Percentiles rank a stretch among this genome's conserved stretches.
Evolutionary conservation across 2,797 vertebrate species (phyloP).

Genomic region (Hoplostethus mediterraneus): DNA sequence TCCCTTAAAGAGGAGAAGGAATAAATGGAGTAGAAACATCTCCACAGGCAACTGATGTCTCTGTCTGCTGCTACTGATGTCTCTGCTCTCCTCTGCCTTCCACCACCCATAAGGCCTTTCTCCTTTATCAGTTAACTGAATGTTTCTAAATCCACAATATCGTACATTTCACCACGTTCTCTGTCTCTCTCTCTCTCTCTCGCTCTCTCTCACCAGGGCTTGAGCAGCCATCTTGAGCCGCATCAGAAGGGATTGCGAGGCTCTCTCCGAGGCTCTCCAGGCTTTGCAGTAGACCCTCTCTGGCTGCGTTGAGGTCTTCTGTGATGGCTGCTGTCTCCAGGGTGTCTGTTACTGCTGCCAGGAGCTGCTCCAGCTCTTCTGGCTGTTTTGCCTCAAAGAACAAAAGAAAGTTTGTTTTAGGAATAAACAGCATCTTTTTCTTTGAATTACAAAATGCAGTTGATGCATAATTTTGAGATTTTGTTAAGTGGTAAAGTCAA

Average conservation of each 20-base stretch:
- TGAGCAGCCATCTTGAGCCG: constrained; percentile 49
- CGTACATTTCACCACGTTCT: background rate
- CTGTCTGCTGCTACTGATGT: too few species aligned
- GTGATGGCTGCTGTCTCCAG: constrained; percentile 85
- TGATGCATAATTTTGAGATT: too few species aligned
- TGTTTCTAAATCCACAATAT: background rate
- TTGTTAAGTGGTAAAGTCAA: too few species aligned
- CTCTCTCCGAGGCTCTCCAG: constrained; percentile 82
- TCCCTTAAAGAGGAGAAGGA: too few species aligned
- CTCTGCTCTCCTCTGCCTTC: too few species aligned
- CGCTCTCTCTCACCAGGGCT: constrained; percentile 59
- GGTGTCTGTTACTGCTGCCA: constrained; percentile 76
- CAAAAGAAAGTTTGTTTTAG: background rate
- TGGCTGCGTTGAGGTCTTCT: constrained; percentile 73
- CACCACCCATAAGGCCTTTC: too few species aligned
- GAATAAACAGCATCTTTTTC: background rate
- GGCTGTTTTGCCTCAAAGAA: constrained; percentile 78
- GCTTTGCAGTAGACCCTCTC: constrained; percentile 74
- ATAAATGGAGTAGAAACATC: too few species aligned
- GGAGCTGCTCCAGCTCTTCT: constrained; percentile 86
- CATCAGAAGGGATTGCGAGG: constrained; percentile 62
- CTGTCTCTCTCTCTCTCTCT: constrained; percentile 13
- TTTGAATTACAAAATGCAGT: background rate
- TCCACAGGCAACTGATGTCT: too few species aligned
- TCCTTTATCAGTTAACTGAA: background rate